These are phyloP conservation scores for Enteromius treurensis DNA, from an alignment of 2,797 vertebrate genomes.

Conservation along the genomic window DNA sequence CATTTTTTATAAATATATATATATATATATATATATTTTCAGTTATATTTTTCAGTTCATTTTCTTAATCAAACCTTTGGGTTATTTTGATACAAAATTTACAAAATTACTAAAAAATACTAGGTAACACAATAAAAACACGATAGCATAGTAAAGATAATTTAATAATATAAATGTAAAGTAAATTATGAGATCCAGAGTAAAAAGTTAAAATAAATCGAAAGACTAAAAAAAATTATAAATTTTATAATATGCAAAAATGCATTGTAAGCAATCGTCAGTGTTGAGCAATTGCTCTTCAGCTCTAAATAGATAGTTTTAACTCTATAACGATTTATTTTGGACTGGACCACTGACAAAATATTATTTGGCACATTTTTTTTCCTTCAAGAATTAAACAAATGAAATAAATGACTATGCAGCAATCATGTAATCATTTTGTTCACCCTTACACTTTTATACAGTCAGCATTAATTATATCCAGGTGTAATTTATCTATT, in stretches of 20 bases:
- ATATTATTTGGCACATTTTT: not conserved
- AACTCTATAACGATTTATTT: not conserved
- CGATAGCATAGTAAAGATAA: no score
- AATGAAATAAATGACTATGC: not conserved
- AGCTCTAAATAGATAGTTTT: not conserved
- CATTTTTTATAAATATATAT: no score
- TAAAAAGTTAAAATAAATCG: not conserved
- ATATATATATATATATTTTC: no score
- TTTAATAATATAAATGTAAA: no score
- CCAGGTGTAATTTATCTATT: slow-evolving; percentile 11
- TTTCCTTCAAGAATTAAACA: not conserved
- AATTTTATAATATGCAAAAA: not conserved
- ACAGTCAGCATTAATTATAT: slow-evolving; percentile 29
- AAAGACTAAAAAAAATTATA: no score
- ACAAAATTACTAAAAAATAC: no score
- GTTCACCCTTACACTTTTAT: slow-evolving; percentile 1
- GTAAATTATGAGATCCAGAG: no score
- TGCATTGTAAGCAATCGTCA: not conserved
- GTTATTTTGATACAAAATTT: no score
- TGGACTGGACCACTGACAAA: not conserved
- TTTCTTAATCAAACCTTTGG: no score
- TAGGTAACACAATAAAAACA: no score
- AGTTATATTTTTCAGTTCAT: no score
- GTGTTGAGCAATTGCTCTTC: not conserved
- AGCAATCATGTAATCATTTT: not conserved